Evolutionary conservation across 2,797 vertebrate species (phyloP), one percentile per base, ranked within the genome.

Genomic region (Coluber constrictor): DNA sequence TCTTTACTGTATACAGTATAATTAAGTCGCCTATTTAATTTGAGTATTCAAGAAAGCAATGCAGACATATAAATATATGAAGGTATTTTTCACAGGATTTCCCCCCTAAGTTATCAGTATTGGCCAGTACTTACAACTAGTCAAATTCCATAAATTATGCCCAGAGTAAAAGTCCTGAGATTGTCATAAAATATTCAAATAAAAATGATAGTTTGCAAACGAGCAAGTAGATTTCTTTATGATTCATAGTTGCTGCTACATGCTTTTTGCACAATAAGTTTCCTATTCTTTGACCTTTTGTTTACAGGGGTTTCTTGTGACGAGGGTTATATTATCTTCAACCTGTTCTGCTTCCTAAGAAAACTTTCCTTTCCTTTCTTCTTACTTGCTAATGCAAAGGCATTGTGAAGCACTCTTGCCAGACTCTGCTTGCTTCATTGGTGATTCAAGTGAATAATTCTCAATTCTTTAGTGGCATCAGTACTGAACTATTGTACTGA

Each of bases 391-490:
- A 27, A 94, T 94, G 93, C 90, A 88, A 93, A 89, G 88, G 51
- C 59, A 13, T 63, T 95, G 66, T 90, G 91, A 94, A 94, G 56
- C 74, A 93, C 92, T 96, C 94, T 95, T 54, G 91, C 94, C 96
- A 92, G 93, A 94, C 95, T 93, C 94, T 96, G 94, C 87, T 54
- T 88, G 90, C 90, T 59, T 90, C 43, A 55, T 92, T 95, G 94
- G 95, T 95, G 95, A 96, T 96, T 96, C 90, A 94, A 95, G 93
- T 96, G 95, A 95, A 96, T 95, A 96, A 96, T 94, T 95, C 29
- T 94, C 94, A 94, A 94, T 95, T 94, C 94, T 95, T 95, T 63
- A 94, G 94, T 97, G 96, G 97, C 97, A 97, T 95, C 95, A 95
- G 93, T 95, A 95, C 91, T 91, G 92, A 96, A 89, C 63, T 86